Evolutionary conservation across 2,113 vertebrate species (phyloP).

Genomic region (Callipepla squamata): DNA sequence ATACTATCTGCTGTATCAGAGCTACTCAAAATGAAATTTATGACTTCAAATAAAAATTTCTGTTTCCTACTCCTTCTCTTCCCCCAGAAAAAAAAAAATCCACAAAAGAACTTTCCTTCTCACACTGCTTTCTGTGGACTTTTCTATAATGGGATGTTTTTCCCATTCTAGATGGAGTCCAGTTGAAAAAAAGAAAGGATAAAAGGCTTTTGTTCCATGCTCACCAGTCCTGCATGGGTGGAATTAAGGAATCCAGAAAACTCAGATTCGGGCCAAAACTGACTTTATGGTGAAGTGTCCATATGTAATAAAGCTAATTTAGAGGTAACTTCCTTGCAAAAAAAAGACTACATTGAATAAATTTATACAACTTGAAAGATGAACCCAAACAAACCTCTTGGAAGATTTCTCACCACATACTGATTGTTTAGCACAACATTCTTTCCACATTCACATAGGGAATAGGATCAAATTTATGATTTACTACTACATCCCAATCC

Average conservation of each 20-base stretch:
- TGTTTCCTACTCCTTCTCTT: not conserved
- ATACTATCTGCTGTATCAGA: fast-evolving
- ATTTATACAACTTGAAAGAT: fast-evolving
- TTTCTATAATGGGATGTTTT: not conserved
- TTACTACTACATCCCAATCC: not conserved
- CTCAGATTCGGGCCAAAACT: not conserved
- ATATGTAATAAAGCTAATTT: fast-evolving
- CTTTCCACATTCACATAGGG: too few species aligned
- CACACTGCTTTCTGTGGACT: not conserved
- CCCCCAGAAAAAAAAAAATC: not conserved
- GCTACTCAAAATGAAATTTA: not conserved
- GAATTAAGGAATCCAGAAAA: not conserved
- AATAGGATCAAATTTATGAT: not conserved
- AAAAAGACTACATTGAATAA: not conserved
- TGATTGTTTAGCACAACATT: not conserved
- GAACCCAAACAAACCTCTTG: not conserved
- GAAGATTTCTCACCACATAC: not conserved
- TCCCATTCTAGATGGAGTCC: not conserved
- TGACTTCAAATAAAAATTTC: not conserved
- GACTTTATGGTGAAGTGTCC: not conserved
- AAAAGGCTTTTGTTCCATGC: not conserved
- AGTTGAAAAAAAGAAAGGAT: not conserved
- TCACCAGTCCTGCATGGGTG: not conserved
- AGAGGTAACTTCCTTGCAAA: not conserved
- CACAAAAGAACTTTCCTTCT: not conserved